Conservation (phyloP, 2,113 vertebrate species). For the Saguinus imperator region DNA sequence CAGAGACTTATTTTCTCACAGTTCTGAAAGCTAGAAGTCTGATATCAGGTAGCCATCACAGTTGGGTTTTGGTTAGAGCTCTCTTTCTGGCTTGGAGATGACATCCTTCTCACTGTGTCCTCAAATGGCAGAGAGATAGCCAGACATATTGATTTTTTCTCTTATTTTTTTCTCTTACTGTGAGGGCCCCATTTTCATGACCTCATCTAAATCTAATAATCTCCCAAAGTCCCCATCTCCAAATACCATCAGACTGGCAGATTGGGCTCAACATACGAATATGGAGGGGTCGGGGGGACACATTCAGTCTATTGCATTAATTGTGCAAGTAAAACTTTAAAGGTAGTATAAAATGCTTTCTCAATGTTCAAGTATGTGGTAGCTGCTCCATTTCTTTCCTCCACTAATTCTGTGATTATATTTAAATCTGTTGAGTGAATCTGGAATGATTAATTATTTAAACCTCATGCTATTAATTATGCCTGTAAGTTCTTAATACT, state of each 20-base stretch:
- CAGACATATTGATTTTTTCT: rapidly evolving
- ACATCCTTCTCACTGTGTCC: neutral
- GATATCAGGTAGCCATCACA: neutral
- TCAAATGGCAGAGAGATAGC: rapidly evolving
- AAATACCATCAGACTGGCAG: neutral
- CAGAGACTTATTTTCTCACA: neutral
- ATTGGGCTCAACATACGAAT: neutral
- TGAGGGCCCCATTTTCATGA: neutral
- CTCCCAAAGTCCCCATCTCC: neutral
- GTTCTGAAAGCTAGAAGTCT: neutral
- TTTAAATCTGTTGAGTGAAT: neutral
- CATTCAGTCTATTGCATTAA: neutral
- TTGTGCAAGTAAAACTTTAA: neutral
- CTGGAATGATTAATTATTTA: neutral
- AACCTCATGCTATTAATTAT: neutral
- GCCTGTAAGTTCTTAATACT: neutral
- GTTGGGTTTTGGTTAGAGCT: rapidly evolving
- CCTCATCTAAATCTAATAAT: neutral
- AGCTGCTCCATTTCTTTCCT: neutral
- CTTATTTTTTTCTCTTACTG: neutral
- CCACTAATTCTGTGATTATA: neutral
- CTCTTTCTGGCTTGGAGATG: neutral
- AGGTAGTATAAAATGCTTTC: neutral
- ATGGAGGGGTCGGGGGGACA: too few species aligned
- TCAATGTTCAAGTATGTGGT: neutral